phyloP scores from a whole-genome alignment of 2,797 vertebrate genomes.

The Etheostoma nigrum region DNA sequence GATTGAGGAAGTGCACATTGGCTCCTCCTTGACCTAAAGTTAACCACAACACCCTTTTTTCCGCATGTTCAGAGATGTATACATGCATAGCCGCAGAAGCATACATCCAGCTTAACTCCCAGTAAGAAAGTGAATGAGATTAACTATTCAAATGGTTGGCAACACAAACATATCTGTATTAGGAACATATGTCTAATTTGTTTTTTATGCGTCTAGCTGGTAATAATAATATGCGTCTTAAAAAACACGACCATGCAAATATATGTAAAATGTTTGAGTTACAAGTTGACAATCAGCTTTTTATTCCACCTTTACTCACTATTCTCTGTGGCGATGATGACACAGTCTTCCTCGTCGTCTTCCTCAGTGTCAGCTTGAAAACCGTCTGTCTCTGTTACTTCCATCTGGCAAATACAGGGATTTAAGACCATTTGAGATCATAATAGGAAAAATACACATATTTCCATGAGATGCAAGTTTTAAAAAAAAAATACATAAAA shows the following conservation, averaged over 20 bases:
- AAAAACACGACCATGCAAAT: neutral
- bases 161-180: neutral
- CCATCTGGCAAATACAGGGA: conserved; percentile 72
- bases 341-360: conserved; percentile 93
- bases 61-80: no score
- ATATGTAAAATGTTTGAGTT: neutral
- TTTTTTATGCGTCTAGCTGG: neutral
- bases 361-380: conserved; percentile 98
- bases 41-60: no score
- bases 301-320: conserved; percentile 78
- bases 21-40: neutral
- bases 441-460: neutral
- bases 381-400: conserved; percentile 89
- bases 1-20: neutral
- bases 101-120: no score
- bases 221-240: neutral
- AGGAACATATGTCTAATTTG: neutral
- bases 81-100: no score
- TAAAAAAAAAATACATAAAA: neutral
- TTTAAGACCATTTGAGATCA: neutral
- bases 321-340: conserved; percentile 82
- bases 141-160: neutral
- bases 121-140: neutral
- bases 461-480: neutral
- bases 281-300: neutral